A percentile compares a stretch with the other conserved stretches of the same genome.
phyloP scores from a whole-genome alignment of 2,113 vertebrate genomes.

The Mesocricetus auratus region DNA sequence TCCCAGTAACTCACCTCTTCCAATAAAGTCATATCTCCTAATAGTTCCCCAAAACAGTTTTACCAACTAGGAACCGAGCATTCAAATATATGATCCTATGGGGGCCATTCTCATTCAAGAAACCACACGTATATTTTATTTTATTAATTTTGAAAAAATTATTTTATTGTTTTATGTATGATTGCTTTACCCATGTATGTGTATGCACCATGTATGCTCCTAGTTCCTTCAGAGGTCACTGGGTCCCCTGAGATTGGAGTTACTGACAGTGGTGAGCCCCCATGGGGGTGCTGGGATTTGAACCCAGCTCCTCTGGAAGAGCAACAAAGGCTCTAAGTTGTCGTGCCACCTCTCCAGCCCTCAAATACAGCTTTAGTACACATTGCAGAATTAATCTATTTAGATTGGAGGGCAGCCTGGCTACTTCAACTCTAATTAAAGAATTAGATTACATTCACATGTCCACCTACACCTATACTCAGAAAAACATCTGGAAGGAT shows the following conservation, averaged over 20 bases:
- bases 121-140: not conserved
- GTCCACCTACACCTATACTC: not conserved
- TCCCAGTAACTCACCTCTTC: not conserved
- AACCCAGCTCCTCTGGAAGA: not conserved
- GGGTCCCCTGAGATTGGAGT: not conserved
- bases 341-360: not conserved
- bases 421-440: conserved; percentile 38
- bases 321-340: not conserved
- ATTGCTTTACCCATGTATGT: not conserved
- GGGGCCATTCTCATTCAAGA: not conserved
- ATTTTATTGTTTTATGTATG: not conserved
- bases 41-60: not conserved
- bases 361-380: conserved; percentile 44
- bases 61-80: not conserved
- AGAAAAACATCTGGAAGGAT: conserved; percentile 36
- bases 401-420: not conserved
- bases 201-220: no score
- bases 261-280: not conserved
- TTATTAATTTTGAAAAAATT: not conserved
- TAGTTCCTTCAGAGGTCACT: not conserved
- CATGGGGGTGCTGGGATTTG: not conserved
- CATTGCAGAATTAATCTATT: conserved; percentile 35
- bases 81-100: not conserved
- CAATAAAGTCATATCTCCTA: not conserved
- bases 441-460: not conserved